A percentile compares a stretch with the other conserved stretches of the same genome.
Evolutionary conservation across 2,888 invertebrate genomes (phyloP).

Genomic region (Scaptomyza cyrtandrae): DNA sequence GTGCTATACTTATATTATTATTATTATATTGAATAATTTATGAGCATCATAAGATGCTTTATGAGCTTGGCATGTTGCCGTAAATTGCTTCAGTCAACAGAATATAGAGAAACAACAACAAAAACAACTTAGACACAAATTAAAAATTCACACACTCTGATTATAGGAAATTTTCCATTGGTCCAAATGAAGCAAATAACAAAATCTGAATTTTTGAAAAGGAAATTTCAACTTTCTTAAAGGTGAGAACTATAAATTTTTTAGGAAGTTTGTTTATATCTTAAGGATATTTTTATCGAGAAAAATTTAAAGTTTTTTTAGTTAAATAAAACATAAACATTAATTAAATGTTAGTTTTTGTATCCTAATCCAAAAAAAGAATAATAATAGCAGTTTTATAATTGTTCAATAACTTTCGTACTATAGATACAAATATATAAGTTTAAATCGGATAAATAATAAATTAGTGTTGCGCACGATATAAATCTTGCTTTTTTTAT

Average conservation of each 20-base stretch:
- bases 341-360: no score
- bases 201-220: neutral
- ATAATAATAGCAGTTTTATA: no score
- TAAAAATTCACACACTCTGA: conserved; percentile 58
- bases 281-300: no score
- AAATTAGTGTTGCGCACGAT: conserved; percentile 2
- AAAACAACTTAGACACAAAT: conserved; percentile 60
- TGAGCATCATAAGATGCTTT: conserved; percentile 75
- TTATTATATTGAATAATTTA: conserved; percentile 75
- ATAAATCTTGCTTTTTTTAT: neutral
- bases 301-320: no score
- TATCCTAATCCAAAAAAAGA: no score
- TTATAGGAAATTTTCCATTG: conserved; percentile 69
- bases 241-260: conserved; percentile 33
- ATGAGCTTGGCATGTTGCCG: conserved; percentile 79
- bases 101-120: conserved; percentile 45
- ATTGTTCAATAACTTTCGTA: no score
- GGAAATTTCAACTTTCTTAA: neutral
- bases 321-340: no score
- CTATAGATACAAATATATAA: conserved; percentile 2
- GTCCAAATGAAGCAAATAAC: conserved; percentile 44
- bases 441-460: conserved; percentile 5
- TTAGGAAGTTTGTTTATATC: no score
- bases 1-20: conserved; percentile 20
- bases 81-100: conserved; percentile 79